A percentile compares a stretch with the other conserved stretches of the same genome.
Evolutionary conservation across 2,113 vertebrate genomes (phyloP).

Genomic region (Atlantisia rogersi): DNA sequence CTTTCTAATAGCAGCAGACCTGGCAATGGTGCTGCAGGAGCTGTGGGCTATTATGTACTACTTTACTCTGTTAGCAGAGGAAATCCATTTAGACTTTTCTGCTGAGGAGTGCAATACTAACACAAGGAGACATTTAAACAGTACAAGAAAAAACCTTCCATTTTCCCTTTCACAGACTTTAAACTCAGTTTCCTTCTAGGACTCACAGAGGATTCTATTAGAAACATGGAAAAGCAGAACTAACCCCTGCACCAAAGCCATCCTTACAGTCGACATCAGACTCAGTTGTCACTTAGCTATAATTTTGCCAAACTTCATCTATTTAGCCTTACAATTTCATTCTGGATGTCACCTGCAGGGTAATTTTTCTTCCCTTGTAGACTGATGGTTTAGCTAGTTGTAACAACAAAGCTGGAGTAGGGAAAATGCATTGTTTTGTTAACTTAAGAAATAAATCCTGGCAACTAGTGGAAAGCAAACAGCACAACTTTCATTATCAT

Average conservation of each 20-base stretch:
- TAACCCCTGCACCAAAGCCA: not conserved
- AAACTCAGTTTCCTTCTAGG: not conserved
- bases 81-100: constrained; percentile 27
- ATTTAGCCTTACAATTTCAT: not conserved
- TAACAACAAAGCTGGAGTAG: not conserved
- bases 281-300: not conserved
- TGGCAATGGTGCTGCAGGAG: not conserved
- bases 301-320: not conserved
- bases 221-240: not conserved
- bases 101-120: not conserved
- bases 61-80: not conserved
- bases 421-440: not conserved
- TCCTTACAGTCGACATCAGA: not conserved
- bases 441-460: not conserved
- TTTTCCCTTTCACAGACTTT: not conserved
- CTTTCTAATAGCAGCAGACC: not conserved
- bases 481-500: not conserved
- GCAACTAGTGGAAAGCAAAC: not conserved
- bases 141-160: not conserved
- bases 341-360: not conserved
- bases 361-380: not conserved
- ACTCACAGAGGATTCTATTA: not conserved
- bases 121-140: constrained; percentile 5
- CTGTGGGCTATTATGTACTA: not conserved
- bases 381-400: not conserved